Percentiles rank a stretch among this genome's conserved stretches.
Conservation (phyloP, 1,140 invertebrate species). For the Bacillus rossius region DNA sequence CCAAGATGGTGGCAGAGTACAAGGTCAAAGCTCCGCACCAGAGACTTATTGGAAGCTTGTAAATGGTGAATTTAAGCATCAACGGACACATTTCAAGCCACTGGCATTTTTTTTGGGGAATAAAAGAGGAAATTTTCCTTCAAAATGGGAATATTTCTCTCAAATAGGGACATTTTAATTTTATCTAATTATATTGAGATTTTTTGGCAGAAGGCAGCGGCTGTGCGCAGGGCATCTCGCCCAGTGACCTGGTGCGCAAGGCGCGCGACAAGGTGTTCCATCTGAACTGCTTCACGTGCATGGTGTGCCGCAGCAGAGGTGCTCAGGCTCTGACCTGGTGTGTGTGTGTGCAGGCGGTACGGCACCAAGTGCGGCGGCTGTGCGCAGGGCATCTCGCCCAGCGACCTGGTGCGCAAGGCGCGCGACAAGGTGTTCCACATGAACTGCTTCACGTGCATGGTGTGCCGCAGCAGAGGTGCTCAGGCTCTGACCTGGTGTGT, state of each 20-base stretch:
- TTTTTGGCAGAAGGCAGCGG: too few species aligned
- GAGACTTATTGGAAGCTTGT: too few species aligned
- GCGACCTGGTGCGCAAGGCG: slow-evolving; percentile 92
- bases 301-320: slow-evolving; percentile 93
- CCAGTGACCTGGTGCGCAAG: slow-evolving; percentile 92
- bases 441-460: slow-evolving; percentile 96
- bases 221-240: slow-evolving; percentile 92
- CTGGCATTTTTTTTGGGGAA: too few species aligned
- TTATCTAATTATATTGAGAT: too few species aligned
- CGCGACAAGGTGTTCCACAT: slow-evolving; percentile 97
- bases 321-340: slow-evolving; percentile 95
- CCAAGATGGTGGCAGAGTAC: too few species aligned
- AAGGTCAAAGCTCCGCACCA: too few species aligned
- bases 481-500: slow-evolving; percentile 57
- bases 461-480: slow-evolving; percentile 94
- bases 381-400: slow-evolving; percentile 90
- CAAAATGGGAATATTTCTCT: too few species aligned
- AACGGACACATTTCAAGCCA: too few species aligned
- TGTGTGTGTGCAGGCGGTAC: slow-evolving; percentile 88
- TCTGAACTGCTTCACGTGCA: slow-evolving; percentile 96
- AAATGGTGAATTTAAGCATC: too few species aligned
- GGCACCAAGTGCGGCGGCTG: slow-evolving; percentile 97
- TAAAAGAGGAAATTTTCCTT: too few species aligned
- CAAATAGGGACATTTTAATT: too few species aligned
- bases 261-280: slow-evolving; percentile 97